These are phyloP conservation scores for Athalia circularis DNA, from an alignment of 2,888 invertebrate genomes.

Conservation along the genomic window DNA sequence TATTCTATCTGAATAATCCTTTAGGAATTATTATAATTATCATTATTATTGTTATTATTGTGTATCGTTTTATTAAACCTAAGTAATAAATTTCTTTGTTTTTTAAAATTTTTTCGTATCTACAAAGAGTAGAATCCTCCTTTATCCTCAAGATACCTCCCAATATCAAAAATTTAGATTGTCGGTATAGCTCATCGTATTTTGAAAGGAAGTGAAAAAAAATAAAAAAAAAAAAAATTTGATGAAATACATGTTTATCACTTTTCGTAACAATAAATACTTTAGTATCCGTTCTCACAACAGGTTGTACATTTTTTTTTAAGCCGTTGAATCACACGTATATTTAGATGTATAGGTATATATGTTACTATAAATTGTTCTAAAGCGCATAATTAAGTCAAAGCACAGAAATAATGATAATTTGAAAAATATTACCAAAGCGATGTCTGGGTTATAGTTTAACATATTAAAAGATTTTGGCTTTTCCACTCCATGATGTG, in stretches of 20 bases:
- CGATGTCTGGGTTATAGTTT: too few species aligned
- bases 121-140: conserved; percentile 54
- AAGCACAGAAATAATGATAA: background rate
- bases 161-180: conserved; percentile 60
- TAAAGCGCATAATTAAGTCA: background rate
- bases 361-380: background rate
- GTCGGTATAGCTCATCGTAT: conserved; percentile 58
- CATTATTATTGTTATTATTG: background rate
- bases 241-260: conserved; percentile 4
- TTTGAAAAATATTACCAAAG: too few species aligned
- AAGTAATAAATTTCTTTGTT: background rate
- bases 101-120: conserved; percentile 50
- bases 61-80: too few species aligned
- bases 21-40: conserved; percentile 1
- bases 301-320: too few species aligned
- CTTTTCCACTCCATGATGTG: too few species aligned
- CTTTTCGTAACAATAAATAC: background rate
- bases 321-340: background rate
- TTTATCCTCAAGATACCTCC: too few species aligned
- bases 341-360: conserved; percentile 2
- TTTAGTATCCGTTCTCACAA: background rate
- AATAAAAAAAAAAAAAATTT: background rate
- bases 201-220: background rate
- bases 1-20: conserved; percentile 12
- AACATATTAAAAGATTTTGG: too few species aligned